phyloP scores from a whole-genome alignment of 2,797 vertebrate species.

The Luscinia megarhynchos region DNA sequence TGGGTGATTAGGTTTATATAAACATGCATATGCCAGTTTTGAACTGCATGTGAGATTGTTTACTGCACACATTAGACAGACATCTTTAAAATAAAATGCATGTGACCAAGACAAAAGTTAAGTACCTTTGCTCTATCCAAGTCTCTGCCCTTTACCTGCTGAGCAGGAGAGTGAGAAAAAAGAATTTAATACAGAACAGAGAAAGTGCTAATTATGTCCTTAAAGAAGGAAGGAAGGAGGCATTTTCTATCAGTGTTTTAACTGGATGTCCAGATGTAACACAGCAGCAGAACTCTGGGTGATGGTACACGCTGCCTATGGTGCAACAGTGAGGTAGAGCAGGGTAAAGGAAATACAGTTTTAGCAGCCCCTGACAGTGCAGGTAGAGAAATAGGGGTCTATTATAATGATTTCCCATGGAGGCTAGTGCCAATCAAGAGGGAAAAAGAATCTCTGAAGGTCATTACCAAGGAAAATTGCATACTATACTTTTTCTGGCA shows the following conservation, averaged over 20 bases:
- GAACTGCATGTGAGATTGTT: background rate
- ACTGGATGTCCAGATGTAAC: background rate
- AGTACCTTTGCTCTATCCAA: background rate
- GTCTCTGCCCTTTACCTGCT: background rate
- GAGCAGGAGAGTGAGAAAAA: background rate
- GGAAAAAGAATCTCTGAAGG: conserved; percentile 17
- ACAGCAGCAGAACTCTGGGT: background rate
- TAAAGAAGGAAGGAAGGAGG: background rate
- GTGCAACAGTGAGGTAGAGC: background rate
- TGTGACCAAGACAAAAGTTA: background rate
- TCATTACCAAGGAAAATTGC: conserved; percentile 30
- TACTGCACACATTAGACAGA: background rate
- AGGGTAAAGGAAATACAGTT: background rate
- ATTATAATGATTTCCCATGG: conserved; percentile 37
- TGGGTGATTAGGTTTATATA: background rate
- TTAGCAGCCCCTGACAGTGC: conserved; percentile 30
- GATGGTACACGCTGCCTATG: background rate
- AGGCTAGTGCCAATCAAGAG: background rate
- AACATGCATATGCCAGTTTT: background rate
- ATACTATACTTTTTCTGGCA: background rate
- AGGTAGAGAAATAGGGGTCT: conserved; percentile 24
- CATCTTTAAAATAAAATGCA: background rate
- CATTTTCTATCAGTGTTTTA: background rate
- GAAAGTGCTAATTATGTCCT: background rate
- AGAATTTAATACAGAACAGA: background rate